A percentile compares a stretch with the other conserved stretches of the same genome.
Conservation (phyloP, 2,888 invertebrate species). For the Itoplectis maculator region DNA sequence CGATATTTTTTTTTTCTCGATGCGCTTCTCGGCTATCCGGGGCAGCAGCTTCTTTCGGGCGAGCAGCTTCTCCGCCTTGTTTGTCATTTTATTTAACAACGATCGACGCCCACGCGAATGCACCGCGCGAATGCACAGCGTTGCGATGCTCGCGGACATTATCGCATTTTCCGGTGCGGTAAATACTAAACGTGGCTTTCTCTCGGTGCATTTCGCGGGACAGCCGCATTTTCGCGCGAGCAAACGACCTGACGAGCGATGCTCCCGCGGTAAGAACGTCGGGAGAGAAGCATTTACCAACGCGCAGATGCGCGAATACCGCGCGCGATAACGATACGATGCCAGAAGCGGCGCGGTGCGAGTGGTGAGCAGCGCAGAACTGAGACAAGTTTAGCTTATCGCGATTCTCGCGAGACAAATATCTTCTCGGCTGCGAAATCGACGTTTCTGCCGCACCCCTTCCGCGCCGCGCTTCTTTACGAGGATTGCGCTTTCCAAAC, state of each 20-base stretch:
- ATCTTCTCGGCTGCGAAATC: conserved; percentile 51
- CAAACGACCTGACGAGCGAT: conserved; percentile 17
- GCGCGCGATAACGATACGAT: conserved; percentile 16
- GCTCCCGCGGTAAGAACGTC: background rate
- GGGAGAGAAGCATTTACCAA: conserved; percentile 38
- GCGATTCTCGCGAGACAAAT: conserved; percentile 64
- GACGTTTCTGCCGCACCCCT: conserved; percentile 55
- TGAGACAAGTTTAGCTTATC: conserved; percentile 51
- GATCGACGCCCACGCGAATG: conserved; percentile 30
- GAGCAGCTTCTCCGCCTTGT: background rate
- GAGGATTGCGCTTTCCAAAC: conserved; percentile 35
- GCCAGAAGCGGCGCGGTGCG: too few relatives aligned
- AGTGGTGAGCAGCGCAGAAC: background rate
- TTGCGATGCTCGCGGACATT: conserved; percentile 22
- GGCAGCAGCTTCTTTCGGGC: background rate
- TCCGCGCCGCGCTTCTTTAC: conserved; percentile 24
- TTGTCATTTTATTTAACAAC: conserved; percentile 21
- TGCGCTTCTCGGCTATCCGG: background rate
- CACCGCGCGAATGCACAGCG: background rate
- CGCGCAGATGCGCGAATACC: conserved; percentile 39
- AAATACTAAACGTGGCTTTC: conserved; percentile 39
- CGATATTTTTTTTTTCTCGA: background rate
- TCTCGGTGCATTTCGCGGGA: background rate
- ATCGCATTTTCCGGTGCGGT: conserved; percentile 34
- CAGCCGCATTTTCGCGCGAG: conserved; percentile 11